A percentile compares a stretch with the other conserved stretches of the same genome.
Evolutionary conservation across 2,113 vertebrate genomes (phyloP).

Genomic region (Pithys albifrons): DNA sequence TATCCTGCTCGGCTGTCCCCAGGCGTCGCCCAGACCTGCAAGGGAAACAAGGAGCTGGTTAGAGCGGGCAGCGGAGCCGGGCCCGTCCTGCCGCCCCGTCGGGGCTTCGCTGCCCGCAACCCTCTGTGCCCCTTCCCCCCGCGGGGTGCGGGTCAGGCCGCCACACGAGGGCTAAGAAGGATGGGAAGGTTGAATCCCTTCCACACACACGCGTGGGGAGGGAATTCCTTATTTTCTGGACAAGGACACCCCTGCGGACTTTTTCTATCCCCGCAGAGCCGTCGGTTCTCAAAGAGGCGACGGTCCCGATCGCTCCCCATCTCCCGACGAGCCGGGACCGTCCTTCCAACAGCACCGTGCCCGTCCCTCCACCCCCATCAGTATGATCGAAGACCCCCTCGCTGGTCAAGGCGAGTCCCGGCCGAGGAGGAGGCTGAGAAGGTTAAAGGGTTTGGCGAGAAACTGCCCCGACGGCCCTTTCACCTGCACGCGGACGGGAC

Average conservation of each 20-base stretch:
- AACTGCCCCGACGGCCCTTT: neutral
- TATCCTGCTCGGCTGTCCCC: slow-evolving; percentile 82
- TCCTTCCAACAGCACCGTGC: neutral
- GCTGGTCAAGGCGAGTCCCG: neutral
- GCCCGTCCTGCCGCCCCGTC: no score
- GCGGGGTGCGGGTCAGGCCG: neutral
- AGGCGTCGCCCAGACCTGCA: slow-evolving; percentile 88
- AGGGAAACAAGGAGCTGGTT: neutral
- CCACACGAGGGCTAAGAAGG: neutral
- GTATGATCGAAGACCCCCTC: no score
- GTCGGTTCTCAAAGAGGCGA: neutral
- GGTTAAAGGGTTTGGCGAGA: neutral
- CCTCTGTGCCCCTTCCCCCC: neutral
- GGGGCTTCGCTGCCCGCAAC: neutral
- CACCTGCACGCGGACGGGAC: neutral
- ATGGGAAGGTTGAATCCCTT: neutral
- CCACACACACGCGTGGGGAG: fast-evolving
- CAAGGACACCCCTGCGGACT: neutral
- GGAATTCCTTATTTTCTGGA: neutral
- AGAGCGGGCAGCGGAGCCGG: neutral
- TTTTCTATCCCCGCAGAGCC: neutral
- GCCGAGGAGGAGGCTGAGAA: neutral
- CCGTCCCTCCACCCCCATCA: neutral
- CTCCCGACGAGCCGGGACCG: neutral
- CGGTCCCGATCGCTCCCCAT: neutral